Conservation (phyloP, 1,140 invertebrate species). For the Drosophila teissieri region DNA sequence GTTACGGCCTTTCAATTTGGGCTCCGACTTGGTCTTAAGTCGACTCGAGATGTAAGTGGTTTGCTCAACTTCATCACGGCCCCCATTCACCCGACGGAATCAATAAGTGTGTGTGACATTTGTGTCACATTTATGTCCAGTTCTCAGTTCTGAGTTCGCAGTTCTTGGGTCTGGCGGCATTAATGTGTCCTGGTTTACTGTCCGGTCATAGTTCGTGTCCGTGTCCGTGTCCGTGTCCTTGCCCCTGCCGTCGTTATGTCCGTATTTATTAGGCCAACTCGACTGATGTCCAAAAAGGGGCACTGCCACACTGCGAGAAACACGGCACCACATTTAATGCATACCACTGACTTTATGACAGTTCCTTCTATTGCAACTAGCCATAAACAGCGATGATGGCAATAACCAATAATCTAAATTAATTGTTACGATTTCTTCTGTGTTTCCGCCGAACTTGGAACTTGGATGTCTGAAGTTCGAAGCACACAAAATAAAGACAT, state of each 20-base stretch:
- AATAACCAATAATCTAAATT: background rate
- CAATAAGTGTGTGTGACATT: constrained; percentile 74
- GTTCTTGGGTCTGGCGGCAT: constrained; percentile 54
- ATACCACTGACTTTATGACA: background rate
- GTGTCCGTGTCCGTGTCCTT: constrained; percentile 21
- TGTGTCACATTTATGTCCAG: constrained; percentile 78
- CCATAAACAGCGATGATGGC: background rate
- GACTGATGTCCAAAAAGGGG: constrained; percentile 32
- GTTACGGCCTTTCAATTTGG: constrained; percentile 54
- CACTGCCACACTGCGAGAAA: background rate
- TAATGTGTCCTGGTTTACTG: constrained; percentile 70
- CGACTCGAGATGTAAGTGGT: constrained; percentile 56
- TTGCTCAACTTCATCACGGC: constrained; percentile 31
- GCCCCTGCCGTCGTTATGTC: constrained; percentile 46
- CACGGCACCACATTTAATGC: too few species aligned
- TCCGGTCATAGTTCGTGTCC: constrained; percentile 45
- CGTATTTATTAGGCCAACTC: constrained; percentile 67
- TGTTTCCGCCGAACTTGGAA: too few species aligned
- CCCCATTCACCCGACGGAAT: constrained; percentile 28
- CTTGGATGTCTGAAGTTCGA: too few species aligned
- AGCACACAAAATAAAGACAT: constrained; percentile 64
- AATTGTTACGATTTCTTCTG: constrained; percentile 14
- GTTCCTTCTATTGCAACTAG: too few species aligned
- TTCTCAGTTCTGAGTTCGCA: too few species aligned
- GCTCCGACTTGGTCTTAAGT: constrained; percentile 32